Percentiles rank a stretch among this genome's conserved stretches.
These are phyloP conservation scores for Xestia rhomboidea DNA, from an alignment of 2,888 invertebrate species.

Conservation along the genomic window DNA sequence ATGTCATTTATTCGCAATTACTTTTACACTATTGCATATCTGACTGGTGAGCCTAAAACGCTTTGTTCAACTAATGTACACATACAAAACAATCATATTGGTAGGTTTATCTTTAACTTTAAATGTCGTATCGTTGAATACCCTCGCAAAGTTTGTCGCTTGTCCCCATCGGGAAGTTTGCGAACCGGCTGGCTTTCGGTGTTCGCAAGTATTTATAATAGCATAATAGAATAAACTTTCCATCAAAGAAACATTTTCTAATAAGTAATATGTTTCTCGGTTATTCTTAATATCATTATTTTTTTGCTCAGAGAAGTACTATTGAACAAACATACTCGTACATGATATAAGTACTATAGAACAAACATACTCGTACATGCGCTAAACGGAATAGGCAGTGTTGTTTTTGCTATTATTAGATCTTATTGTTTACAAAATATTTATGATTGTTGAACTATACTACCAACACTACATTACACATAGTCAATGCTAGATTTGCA, in stretches of 20 bases:
- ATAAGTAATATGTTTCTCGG: conserved; percentile 24
- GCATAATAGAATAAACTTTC: conserved; percentile 26
- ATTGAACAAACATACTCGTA: too few species aligned
- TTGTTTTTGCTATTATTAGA: not conserved
- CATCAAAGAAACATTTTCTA: conserved; percentile 36
- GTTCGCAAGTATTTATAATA: conserved; percentile 35
- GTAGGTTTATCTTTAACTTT: not conserved
- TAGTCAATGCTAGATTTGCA: not conserved
- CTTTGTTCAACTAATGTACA: not conserved
- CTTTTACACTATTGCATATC: not conserved
- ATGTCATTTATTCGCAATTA: not conserved
- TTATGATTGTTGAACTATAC: not conserved
- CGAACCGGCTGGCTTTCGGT: not conserved
- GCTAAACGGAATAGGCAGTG: not conserved
- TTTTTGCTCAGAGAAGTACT: not conserved
- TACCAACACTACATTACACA: not conserved
- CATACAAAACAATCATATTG: not conserved
- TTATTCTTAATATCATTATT: conserved; percentile 6
- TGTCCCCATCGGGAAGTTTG: conserved; percentile 6
- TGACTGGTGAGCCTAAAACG: not conserved
- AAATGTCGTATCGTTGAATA: not conserved
- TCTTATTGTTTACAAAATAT: not conserved
- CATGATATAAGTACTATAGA: not conserved
- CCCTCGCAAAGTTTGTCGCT: not conserved
- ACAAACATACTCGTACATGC: too few species aligned